Percentiles rank a stretch among this genome's conserved stretches.
phyloP scores from a whole-genome alignment of 2,888 invertebrate species.

The Marronus borbonicus region DNA sequence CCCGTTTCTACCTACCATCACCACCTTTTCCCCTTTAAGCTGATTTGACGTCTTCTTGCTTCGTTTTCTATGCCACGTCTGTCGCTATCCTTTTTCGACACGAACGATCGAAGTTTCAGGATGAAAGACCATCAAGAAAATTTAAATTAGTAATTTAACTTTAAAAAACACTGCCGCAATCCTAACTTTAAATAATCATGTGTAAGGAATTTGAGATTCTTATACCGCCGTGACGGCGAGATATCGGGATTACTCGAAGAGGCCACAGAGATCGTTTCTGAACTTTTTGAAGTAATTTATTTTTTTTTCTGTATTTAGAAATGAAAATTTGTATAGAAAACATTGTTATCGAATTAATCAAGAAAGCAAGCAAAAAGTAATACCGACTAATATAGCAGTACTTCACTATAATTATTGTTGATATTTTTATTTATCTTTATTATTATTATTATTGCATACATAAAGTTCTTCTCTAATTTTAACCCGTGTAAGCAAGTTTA shows the following conservation, averaged over 20 bases:
- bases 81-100: slow-evolving; percentile 20
- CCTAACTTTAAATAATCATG: slow-evolving; percentile 43
- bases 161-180: slow-evolving; percentile 45
- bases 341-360: too few relatives aligned
- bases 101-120: slow-evolving; percentile 11
- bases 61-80: slow-evolving; percentile 17
- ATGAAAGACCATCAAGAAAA: slow-evolving; percentile 47
- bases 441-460: too few relatives aligned
- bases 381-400: too few relatives aligned
- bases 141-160: slow-evolving; percentile 50
- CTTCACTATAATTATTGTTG: too few relatives aligned
- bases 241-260: neutral
- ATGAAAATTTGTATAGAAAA: neutral
- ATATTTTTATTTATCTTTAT: too few relatives aligned
- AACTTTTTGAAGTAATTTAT: slow-evolving; percentile 9
- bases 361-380: too few relatives aligned
- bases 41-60: slow-evolving; percentile 22
- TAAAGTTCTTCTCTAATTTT: too few relatives aligned
- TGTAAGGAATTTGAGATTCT: slow-evolving; percentile 23
- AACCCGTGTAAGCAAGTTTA: too few relatives aligned
- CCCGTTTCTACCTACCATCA: neutral
- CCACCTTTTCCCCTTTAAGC: slow-evolving; percentile 4
- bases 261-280: neutral
- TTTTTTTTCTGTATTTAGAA: slow-evolving; percentile 17
- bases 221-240: neutral